phyloP scores from a whole-genome alignment of 92 coral and sea anemone species.

The Palythoa caribaeorum region DNA sequence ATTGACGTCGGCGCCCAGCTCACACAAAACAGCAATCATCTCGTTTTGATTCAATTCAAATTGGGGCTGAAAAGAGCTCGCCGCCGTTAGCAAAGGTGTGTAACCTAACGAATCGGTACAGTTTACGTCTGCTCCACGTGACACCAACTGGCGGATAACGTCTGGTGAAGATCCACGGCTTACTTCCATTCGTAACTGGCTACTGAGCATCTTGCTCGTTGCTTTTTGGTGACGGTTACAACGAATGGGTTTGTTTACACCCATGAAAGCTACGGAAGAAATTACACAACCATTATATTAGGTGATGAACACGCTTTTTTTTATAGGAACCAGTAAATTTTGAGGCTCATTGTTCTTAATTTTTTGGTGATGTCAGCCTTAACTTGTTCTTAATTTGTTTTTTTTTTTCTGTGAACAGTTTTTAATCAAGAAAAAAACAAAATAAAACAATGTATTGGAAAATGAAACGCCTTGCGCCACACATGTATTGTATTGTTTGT shows the following conservation, averaged over 20 bases:
- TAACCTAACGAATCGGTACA: slow-evolving; percentile 74
- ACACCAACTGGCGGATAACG: slow-evolving; percentile 51
- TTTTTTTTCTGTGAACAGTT: no score
- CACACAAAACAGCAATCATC: slow-evolving; percentile 64
- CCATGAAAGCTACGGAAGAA: neutral
- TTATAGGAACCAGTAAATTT: no score
- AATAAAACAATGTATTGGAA: no score
- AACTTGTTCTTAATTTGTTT: no score
- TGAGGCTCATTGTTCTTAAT: no score
- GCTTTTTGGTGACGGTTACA: slow-evolving; percentile 2
- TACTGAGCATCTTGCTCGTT: slow-evolving; percentile 48
- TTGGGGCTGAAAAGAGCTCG: slow-evolving; percentile 42
- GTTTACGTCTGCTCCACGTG: slow-evolving; percentile 80
- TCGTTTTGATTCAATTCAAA: slow-evolving; percentile 32
- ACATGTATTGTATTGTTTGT: no score
- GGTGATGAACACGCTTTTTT: no score
- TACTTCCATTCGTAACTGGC: slow-evolving; percentile 65
- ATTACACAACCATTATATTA: no score
- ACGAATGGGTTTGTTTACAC: slow-evolving; percentile 37
- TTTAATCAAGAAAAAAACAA: no score
- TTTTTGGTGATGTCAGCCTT: no score
- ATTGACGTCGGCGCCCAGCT: slow-evolving; percentile 89
- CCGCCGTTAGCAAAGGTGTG: slow-evolving; percentile 71
- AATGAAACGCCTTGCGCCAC: no score
- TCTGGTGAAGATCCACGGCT: slow-evolving; percentile 56